Base-by-base conservation (phyloP, 2,797 vertebrate genomes). In the Tokudaia tokunoshimensis region DNA sequence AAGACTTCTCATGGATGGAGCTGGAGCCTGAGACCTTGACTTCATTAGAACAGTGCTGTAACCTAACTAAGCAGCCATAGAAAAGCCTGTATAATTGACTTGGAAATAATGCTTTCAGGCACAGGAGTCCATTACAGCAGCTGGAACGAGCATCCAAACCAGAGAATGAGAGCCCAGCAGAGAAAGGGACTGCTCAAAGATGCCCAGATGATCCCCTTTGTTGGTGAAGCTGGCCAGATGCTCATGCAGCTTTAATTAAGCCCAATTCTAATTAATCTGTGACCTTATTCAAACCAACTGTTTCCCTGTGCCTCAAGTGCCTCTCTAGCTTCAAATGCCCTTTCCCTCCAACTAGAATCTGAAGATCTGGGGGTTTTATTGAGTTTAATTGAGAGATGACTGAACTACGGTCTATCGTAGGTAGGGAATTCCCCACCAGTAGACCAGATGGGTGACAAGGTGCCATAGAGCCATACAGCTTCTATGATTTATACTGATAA, bases 261-360 rank as follows among this genome's bases (percentile, higher is more conserved):
- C 91, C 84, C 84, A 44, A 1, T 87, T 96, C 97, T 95, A 96
- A 97, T 98, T 96, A 96, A 96, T 97, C 92, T 95, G 93, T 95
- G 97, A 95, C 95, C 95, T 94, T 96, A 96, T 91, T 96, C 96
- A 94, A 94, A 94, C 94, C 94, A 96, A 95, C 91, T 97, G 87
- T 55, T 92, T 94, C 92, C 89, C 67, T 26, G 61, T n/a, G 59
- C 86, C 89, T 96, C 89, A 2, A 79, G 92, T 0, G 6, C 82
- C 92, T 96, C 83, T 97, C 96, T 65, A 88, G 50, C 82, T 82
- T 85, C 94, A 92, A 44, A 78, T 47, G 83, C 63, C 82, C 89
- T 95, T 96, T 89, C 67, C 34, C 34, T 82, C 80, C 63, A 52
- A 91, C 75, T 57, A 81, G 79, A 97, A 79, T 67, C 61, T 8